Base-by-base conservation (phyloP, 2,113 vertebrate species). In the Corynorhinus townsendii region DNA sequence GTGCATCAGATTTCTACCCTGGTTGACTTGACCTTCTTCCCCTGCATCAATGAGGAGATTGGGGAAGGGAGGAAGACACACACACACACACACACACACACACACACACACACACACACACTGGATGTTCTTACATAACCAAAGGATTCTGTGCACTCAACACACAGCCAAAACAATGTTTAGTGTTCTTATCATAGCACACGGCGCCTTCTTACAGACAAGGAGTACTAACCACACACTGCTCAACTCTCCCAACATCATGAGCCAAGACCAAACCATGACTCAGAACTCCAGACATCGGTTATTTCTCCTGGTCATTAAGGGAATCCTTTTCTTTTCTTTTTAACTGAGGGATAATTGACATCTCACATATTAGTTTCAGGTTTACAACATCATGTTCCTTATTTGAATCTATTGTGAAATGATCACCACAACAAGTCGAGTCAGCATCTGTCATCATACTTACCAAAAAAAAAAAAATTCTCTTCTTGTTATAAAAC, bases 241-340 rank as follows among this genome's bases (percentile, higher is more conserved):
- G 22, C 28, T 71, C 3, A 1, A 45, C 59, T 84, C 35, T 66
- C 28, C 38, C 24, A 40, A 24, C 69, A 30, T 62, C n/a, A 16
- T 0, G 38, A 85, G 33, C 30, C 52, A 43, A 24, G 62, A 47
- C 68, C 52, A 85, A 62, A 88, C 10, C 33, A 30, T 79, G 88
- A 93, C 75, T 95, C 79, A 93, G 71, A 83, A 54, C 40, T 89
- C 56, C 16, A 11, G 35, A 62, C 38, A 17, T 47, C 2, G 7
- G 22, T 26, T 26, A 5, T 86, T 72, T 85, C 87, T 84, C 66
- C 81, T 92, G 79, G 43, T 87, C 96, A 49, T 8, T 59, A 83
- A 54, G 33, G 12, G 22, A 73, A 79, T 96, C 77, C 43, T 38
- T 90, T 91, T 66, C 20, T 66, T n/a, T 89, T 86, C 47, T 24